Conservation (phyloP, 2,888 invertebrate genomes). For the Chymomyza fuscimana region DNA sequence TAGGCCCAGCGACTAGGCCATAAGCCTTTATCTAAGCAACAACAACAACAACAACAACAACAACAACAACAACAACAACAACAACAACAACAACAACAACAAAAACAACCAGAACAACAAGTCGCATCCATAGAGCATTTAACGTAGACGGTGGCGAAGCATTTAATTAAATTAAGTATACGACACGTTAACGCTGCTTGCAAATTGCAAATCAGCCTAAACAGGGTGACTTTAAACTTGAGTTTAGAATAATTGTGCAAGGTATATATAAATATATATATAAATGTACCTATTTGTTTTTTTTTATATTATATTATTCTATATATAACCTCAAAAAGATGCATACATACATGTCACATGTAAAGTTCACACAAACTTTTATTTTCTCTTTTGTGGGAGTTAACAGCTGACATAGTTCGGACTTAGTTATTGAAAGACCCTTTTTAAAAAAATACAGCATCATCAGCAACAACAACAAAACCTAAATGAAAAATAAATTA, state of each 20-base stretch:
- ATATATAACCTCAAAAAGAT: too few species aligned
- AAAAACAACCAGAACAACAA: neutral
- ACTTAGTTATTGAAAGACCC: too few species aligned
- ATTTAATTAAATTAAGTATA: slow-evolving; percentile 53
- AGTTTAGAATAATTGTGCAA: too few species aligned
- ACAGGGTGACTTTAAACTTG: too few species aligned
- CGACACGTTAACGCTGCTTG: slow-evolving; percentile 40
- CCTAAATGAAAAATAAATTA: neutral
- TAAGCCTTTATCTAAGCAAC: neutral
- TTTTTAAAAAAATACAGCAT: neutral
- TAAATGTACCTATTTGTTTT: too few species aligned
- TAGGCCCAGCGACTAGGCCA: neutral
- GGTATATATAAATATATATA: too few species aligned
- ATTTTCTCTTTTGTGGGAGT: too few species aligned
- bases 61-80: slow-evolving; percentile 1
- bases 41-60: neutral
- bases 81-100: neutral
- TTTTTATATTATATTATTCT: too few species aligned
- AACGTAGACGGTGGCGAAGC: neutral
- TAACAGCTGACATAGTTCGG: too few species aligned
- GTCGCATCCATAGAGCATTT: slow-evolving; percentile 22
- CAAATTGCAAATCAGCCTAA: slow-evolving; percentile 23
- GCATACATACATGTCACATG: too few species aligned
- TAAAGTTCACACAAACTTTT: too few species aligned
- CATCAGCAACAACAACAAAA: neutral